phyloP scores from a whole-genome alignment of 2,888 invertebrate species.

The Cryptocheilus praepositus region DNA sequence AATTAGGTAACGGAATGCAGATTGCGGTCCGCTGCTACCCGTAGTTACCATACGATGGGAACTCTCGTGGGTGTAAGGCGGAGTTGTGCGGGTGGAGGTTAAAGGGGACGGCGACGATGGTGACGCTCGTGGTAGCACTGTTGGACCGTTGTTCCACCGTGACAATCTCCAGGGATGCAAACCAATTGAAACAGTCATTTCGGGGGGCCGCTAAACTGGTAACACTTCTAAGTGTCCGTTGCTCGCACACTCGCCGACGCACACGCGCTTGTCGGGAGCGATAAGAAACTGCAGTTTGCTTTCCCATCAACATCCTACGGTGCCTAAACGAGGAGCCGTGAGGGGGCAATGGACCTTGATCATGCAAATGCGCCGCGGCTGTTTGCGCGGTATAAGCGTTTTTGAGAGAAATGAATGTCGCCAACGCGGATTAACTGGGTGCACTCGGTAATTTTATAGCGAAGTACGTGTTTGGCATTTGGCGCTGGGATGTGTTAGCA shows the following conservation, averaged over 20 bases:
- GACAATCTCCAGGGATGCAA: conserved; percentile 59
- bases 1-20: conserved; percentile 71
- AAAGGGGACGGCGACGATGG: conserved; percentile 48
- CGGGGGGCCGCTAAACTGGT: conserved; percentile 52
- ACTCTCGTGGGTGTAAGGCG: conserved; percentile 24
- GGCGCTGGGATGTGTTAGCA: no score
- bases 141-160: conserved; percentile 56
- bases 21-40: conserved; percentile 66
- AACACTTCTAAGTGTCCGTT: conserved; percentile 37
- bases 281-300: no score
- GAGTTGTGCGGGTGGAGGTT: conserved; percentile 30
- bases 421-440: no score
- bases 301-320: no score
- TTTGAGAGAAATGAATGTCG: no score
- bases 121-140: conserved; percentile 46
- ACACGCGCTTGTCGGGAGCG: not conserved
- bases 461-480: no score
- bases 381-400: no score
- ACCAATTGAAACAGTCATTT: conserved; percentile 64
- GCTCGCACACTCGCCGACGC: not conserved
- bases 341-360: no score
- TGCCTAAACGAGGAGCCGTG: no score
- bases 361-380: no score
- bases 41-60: conserved; percentile 65
- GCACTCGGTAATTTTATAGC: no score